Base-by-base conservation (phyloP, 2,113 vertebrate species). In the Casuarius casuarius region DNA sequence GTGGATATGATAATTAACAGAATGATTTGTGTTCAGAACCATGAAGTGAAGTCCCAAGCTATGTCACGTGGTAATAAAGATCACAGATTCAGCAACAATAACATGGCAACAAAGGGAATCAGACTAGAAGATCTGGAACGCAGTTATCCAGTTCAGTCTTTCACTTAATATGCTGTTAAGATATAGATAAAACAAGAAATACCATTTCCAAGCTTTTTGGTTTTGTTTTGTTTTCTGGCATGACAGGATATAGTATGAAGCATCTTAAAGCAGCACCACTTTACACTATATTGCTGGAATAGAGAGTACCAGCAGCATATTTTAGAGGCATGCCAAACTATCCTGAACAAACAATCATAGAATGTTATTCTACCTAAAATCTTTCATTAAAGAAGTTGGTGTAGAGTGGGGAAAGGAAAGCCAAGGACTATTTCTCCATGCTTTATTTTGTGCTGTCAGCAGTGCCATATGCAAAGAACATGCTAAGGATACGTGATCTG, bases 391-490 rank as follows among this genome's bases (percentile, higher is more conserved):
- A 90, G 4, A 71, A 66, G 12, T 14, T 52, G 25, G 13, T 81
- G 18, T 21, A 74, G 11, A 85, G 18, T 6, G 16, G 9, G 17
- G 12, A 56, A 87, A 40, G 14, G 7, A 74, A 89, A 80, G 7
- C 26, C 58, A 5, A 1, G 2, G 33, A 76, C 6, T 44, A 28
- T 49, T 83, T 83, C 4, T 68, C 35, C 1, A 0, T 46, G 38
- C 58, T 33, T 82, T 72, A 59, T 40, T 75, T 71, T 79, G 5
- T 79, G 23, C 20, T 49, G 40, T 9, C 25, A 90, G 38, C 40
- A 46, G 11, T 77, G 80, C 25, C 8, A 42, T 71, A 66, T 17
- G 28, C 52, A 79, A 84, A 74, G 38, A 85, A 56, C 4, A 23
- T 0, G 0, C n/a, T 42, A 61, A 73, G 13, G 11, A 14, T 56